Evolutionary conservation across 2,888 invertebrate genomes (phyloP).

Genomic region (Choristoneura rosaceana): DNA sequence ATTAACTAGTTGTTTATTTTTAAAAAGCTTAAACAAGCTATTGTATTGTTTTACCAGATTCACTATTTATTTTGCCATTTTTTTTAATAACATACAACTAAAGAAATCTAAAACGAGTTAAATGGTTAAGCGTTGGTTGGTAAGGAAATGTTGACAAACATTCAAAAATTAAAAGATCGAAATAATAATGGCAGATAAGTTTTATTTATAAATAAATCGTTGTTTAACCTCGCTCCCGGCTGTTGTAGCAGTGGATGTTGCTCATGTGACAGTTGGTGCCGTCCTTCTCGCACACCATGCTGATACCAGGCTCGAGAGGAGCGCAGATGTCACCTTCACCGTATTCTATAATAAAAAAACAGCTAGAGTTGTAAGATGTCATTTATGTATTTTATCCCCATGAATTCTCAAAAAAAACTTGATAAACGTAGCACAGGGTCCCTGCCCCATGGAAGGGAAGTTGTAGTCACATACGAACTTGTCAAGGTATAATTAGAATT

Average conservation of each 20-base stretch:
- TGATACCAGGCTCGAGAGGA: constrained; percentile 67
- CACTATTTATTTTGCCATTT: too few relatives aligned
- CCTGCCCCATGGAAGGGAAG: too few relatives aligned
- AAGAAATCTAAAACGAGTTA: too few relatives aligned
- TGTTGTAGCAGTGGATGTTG: constrained; percentile 62
- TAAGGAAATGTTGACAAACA: background rate
- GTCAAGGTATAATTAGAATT: too few relatives aligned
- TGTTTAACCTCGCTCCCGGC: constrained; percentile 37
- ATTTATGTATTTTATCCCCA: background rate
- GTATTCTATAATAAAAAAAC: constrained; percentile 52
- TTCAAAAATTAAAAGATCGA: constrained; percentile 27
- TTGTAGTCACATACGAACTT: too few relatives aligned
- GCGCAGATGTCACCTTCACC: constrained; percentile 66
- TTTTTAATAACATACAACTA: too few relatives aligned
- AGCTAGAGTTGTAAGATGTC: too few relatives aligned
- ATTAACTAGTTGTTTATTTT: too few relatives aligned
- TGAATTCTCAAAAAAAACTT: too few relatives aligned
- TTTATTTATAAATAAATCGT: constrained; percentile 25
- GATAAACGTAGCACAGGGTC: too few relatives aligned
- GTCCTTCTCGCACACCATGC: constrained; percentile 73
- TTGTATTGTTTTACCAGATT: too few relatives aligned
- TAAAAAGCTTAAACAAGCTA: too few relatives aligned
- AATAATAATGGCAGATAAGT: constrained; percentile 5
- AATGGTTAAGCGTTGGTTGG: background rate
- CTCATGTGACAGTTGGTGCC: constrained; percentile 70